Conservation (phyloP, 92 coral and sea anemone genomes). For the Nematostella vectensis region DNA sequence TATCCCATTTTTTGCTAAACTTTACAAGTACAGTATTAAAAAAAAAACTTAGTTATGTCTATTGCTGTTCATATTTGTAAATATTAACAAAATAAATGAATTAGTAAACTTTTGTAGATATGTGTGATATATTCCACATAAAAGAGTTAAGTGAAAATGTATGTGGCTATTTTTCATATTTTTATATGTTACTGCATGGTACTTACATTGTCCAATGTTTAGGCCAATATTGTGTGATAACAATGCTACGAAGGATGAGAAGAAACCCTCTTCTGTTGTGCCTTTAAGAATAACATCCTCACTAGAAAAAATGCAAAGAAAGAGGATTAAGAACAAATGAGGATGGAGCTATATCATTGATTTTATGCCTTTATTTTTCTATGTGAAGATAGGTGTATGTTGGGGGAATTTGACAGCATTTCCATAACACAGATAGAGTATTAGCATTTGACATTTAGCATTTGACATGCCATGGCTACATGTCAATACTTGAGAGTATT, state of each 20-base stretch:
- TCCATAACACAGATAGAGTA: no score
- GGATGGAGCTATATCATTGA: neutral
- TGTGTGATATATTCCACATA: no score
- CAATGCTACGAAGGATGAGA: conserved; percentile 72
- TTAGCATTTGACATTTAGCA: no score
- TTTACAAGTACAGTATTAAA: no score
- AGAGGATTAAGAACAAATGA: neutral
- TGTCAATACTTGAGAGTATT: no score
- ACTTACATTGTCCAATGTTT: conserved; percentile 81
- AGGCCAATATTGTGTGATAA: conserved; percentile 92
- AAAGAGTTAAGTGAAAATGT: no score
- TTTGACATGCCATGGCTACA: no score
- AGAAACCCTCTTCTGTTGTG: conserved; percentile 63
- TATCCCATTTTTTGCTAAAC: no score
- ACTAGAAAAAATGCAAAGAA: conserved; percentile 17
- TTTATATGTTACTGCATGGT: no score
- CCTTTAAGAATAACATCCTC: conserved; percentile 51
- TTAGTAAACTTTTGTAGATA: neutral
- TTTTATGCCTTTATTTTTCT: neutral
- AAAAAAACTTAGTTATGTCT: no score
- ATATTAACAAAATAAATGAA: neutral
- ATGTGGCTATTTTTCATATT: no score
- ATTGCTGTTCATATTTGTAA: neutral
- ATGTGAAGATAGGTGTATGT: neutral
- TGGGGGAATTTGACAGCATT: neutral